These are phyloP conservation scores for pig (Sus scrofa) DNA, from an alignment of 2,113 vertebrate species.

Conservation along the genomic window DNA sequence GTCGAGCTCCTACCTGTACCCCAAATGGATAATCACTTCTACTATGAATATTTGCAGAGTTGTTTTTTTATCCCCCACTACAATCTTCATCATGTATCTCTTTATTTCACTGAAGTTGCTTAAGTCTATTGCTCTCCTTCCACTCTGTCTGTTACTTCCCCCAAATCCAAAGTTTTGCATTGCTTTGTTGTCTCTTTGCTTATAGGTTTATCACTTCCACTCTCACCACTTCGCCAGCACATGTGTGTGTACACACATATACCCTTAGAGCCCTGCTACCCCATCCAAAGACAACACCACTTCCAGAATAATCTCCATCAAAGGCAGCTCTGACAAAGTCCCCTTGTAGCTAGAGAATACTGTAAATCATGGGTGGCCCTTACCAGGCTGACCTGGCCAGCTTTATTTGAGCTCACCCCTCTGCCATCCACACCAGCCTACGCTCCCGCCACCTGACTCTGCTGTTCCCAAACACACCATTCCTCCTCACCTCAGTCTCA, in stretches of 20 bases:
- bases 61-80: background rate
- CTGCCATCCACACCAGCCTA: background rate
- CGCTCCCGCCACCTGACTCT: background rate
- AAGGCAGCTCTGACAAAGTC: background rate
- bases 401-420: background rate
- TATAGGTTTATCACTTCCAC: background rate
- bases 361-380: background rate
- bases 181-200: background rate
- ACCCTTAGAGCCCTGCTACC: background rate
- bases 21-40: background rate
- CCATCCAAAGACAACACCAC: background rate
- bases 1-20: background rate
- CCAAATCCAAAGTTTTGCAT: background rate
- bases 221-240: background rate
- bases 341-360: background rate
- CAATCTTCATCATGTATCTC: background rate
- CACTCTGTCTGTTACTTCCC: background rate
- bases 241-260: background rate
- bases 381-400: no score
- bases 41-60: background rate
- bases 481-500: background rate
- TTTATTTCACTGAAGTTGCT: background rate
- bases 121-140: background rate
- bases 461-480: background rate
- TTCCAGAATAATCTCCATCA: background rate